Evolutionary conservation across 53 echinoderm and acorn worm genomes (phyloP).

Genomic region (Patiria pectinifera): DNA sequence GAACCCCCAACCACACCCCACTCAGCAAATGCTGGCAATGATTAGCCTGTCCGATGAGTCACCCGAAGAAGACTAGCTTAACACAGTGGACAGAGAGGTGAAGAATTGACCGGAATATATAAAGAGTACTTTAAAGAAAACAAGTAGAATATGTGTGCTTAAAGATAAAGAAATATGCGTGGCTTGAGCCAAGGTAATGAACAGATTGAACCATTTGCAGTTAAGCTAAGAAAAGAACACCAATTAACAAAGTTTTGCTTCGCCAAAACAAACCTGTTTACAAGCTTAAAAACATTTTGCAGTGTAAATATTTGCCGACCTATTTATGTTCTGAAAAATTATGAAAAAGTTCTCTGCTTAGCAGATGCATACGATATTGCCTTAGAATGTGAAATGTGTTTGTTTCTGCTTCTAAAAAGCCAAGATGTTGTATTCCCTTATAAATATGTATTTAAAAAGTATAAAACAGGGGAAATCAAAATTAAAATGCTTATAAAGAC

Average conservation of each 20-base stretch:
- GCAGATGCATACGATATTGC: not conserved
- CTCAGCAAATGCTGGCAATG: conserved; percentile 38
- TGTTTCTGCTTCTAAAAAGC: too few relatives aligned
- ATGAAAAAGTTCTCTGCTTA: not conserved
- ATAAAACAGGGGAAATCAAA: too few relatives aligned
- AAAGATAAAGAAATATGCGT: not conserved
- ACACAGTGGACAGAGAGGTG: not conserved
- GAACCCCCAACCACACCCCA: conserved; percentile 20
- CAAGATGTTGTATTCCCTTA: too few relatives aligned
- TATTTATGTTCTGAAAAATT: not conserved
- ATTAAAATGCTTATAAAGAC: too few relatives aligned
- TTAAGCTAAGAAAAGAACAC: too few relatives aligned
- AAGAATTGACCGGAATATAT: not conserved
- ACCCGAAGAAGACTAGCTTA: not conserved
- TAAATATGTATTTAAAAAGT: too few relatives aligned
- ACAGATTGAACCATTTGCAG: too few relatives aligned
- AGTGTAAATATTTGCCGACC: not conserved
- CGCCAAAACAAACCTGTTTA: too few relatives aligned
- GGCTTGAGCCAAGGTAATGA: too few relatives aligned
- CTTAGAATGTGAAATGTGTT: not conserved
- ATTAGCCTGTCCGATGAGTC: not conserved
- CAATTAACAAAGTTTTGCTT: too few relatives aligned
- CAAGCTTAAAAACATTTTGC: too few relatives aligned
- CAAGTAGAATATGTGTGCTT: not conserved
- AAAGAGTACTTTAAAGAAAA: not conserved